Evolutionary conservation across 2,113 vertebrate genomes (phyloP).

Genomic region (Sylvia atricapilla): DNA sequence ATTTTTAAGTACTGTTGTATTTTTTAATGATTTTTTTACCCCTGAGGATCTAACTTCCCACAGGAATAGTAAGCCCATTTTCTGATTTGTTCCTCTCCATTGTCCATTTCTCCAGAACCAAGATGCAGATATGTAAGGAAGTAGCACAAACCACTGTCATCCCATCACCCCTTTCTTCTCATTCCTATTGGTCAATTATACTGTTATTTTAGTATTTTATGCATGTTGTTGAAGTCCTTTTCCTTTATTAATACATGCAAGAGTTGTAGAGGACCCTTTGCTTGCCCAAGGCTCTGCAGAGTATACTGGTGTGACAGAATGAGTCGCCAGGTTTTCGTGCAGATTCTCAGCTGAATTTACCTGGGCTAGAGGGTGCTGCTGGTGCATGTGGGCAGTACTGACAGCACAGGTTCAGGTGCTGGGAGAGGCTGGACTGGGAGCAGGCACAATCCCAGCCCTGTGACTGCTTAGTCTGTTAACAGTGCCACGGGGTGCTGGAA

Average conservation of each 20-base stretch:
- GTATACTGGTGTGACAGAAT: not conserved
- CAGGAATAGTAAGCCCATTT: not conserved
- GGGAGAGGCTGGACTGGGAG: not conserved
- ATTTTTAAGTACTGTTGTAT: not conserved
- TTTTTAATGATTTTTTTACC: not conserved
- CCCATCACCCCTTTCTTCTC: not conserved
- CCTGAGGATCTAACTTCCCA: not conserved
- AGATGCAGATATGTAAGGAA: not conserved
- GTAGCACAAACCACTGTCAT: not conserved
- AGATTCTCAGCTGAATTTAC: not conserved
- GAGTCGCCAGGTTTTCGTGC: not conserved
- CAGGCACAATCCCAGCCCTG: not conserved
- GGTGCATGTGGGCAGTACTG: not conserved
- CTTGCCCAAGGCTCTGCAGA: not conserved
- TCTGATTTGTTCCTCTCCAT: not conserved
- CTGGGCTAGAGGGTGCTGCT: not conserved
- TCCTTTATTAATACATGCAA: not conserved
- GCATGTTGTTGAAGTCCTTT: not conserved
- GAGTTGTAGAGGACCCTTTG: not conserved
- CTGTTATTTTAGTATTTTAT: not conserved
- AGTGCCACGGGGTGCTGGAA: not conserved
- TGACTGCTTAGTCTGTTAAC: not conserved
- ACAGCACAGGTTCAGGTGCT: not conserved
- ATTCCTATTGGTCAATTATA: not conserved
- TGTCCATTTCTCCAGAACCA: not conserved